Conservation (phyloP, 64 coral and sea anemone species). For the Acropora yongei region DNA sequence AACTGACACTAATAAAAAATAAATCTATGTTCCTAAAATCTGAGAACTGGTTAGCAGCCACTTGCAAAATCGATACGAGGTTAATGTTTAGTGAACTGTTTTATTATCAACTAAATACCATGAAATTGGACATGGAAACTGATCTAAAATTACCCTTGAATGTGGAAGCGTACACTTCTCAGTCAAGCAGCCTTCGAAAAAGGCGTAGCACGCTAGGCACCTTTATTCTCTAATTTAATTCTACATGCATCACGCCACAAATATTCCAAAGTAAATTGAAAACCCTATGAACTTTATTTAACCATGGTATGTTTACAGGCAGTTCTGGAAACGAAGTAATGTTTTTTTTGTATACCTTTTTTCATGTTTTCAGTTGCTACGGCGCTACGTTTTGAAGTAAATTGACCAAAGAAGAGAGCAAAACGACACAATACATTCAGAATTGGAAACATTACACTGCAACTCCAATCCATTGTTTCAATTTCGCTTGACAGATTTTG, state of each 20-base stretch:
- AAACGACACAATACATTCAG: constrained; percentile 7
- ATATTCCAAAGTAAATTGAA: neutral
- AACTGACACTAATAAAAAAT: too few relatives aligned
- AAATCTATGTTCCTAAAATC: too few relatives aligned
- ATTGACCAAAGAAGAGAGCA: neutral
- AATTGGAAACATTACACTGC: neutral
- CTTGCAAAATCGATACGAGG: neutral
- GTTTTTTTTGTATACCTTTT: neutral
- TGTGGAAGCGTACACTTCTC: neutral
- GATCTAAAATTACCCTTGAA: neutral
- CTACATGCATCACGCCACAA: neutral
- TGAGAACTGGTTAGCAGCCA: too few relatives aligned
- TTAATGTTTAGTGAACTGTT: too few relatives aligned
- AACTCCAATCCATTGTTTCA: neutral
- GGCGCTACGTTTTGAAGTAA: neutral
- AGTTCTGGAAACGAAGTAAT: neutral
- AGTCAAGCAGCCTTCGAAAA: neutral
- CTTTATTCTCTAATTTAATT: too few relatives aligned
- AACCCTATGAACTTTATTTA: neutral
- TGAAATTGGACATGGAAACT: neutral
- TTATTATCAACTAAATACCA: neutral
- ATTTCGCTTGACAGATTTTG: neutral
- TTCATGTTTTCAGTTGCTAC: neutral
- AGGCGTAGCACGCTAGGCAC: too few relatives aligned
- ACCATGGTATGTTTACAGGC: neutral